These are phyloP conservation scores for Urocyon cinereoargenteus DNA, from an alignment of 2,797 vertebrate species.

Conservation along the genomic window DNA sequence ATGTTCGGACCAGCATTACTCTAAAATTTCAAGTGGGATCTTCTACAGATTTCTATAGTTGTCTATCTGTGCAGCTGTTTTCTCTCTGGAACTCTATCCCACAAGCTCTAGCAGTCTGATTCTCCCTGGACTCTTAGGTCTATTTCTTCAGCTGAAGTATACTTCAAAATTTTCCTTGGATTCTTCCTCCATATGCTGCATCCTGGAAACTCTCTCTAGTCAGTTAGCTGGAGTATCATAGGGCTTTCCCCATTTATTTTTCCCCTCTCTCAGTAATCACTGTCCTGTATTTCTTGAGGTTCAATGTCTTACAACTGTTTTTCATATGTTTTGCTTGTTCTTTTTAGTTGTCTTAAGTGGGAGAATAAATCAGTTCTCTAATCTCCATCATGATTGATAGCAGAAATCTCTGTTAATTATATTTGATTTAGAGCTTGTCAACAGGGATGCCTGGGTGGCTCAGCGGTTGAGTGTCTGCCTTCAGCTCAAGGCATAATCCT, in stretches of 20 bases:
- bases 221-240: not conserved
- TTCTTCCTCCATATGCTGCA: not conserved
- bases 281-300: not conserved
- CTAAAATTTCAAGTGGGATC: not conserved
- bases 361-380: constrained; percentile 38
- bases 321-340: not conserved
- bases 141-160: not conserved
- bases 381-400: not conserved
- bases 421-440: constrained; percentile 46
- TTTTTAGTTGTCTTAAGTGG: not conserved
- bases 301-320: not conserved
- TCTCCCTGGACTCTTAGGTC: not conserved
- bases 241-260: not conserved
- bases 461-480: too few relatives aligned
- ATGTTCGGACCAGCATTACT: not conserved
- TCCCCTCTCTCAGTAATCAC: not conserved
- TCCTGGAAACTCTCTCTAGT: not conserved
- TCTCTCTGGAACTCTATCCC: not conserved
- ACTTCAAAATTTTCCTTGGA: not conserved
- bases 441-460: too few relatives aligned
- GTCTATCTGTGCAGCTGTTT: not conserved
- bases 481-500: too few relatives aligned
- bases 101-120: not conserved
- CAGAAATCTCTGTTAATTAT: constrained; percentile 16
- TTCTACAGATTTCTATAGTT: not conserved